These are phyloP conservation scores for Lasioglossum leucozonium DNA, from an alignment of 2,888 invertebrate genomes.

Conservation along the genomic window DNA sequence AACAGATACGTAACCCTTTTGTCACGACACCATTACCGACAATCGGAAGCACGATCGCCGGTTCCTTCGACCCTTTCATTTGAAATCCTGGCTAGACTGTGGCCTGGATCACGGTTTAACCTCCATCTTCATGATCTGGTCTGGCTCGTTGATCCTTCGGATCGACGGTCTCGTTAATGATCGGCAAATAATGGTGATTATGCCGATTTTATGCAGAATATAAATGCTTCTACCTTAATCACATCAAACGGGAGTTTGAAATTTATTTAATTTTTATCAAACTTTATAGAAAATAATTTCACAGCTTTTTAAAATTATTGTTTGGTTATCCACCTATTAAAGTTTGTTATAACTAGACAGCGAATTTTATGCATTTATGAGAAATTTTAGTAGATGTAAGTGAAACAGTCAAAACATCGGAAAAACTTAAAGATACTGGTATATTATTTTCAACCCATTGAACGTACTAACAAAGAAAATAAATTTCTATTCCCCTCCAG, in stretches of 20 bases:
- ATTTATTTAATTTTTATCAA: too few species aligned
- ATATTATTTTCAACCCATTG: too few species aligned
- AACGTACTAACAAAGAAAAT: too few species aligned
- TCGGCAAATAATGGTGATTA: background rate
- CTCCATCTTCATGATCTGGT: background rate
- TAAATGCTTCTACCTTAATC: background rate
- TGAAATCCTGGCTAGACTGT: background rate
- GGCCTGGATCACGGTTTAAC: background rate
- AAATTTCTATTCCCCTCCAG: too few species aligned
- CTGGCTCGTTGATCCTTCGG: background rate
- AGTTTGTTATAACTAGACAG: too few species aligned
- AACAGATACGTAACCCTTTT: slow-evolving; percentile 41
- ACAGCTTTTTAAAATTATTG: too few species aligned
- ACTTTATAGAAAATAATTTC: too few species aligned
- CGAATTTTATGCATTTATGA: too few species aligned
- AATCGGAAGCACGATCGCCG: slow-evolving; percentile 10
- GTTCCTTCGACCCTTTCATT: slow-evolving; percentile 1
- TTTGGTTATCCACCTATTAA: too few species aligned
- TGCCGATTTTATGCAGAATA: background rate
- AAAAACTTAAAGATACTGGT: too few species aligned
- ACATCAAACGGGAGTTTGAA: background rate
- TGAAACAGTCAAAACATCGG: too few species aligned
- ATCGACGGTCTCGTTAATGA: background rate
- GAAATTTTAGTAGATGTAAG: too few species aligned
- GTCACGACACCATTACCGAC: slow-evolving; percentile 36